These are phyloP conservation scores for Heliothis virescens DNA, from an alignment of 1,140 invertebrate genomes.

Conservation along the genomic window DNA sequence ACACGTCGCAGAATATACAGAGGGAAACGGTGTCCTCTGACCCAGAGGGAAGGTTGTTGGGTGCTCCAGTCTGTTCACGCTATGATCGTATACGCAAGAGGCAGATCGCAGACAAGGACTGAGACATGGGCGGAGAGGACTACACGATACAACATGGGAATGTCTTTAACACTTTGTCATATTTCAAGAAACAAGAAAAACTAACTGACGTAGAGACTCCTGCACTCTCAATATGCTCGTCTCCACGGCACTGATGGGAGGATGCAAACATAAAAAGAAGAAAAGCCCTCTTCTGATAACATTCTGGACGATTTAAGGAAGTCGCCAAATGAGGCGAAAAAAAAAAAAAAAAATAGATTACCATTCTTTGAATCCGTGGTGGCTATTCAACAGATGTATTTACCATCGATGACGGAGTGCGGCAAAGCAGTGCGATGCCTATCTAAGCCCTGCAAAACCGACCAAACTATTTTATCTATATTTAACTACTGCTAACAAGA, in stretches of 20 bases:
- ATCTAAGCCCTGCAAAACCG: neutral
- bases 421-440: conserved; percentile 27
- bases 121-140: neutral
- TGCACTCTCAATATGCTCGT: neutral
- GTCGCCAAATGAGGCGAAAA: conserved; percentile 11
- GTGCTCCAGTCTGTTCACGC: conserved; percentile 32
- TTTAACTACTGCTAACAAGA: conserved; percentile 25
- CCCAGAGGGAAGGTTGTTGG: conserved; percentile 20
- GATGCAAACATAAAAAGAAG: neutral
- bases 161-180: neutral
- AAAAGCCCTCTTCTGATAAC: neutral
- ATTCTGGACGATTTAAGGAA: conserved; percentile 30
- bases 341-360: too few species aligned
- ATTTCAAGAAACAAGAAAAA: conserved; percentile 41
- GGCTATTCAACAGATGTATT: conserved; percentile 20
- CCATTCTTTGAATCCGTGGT: neutral
- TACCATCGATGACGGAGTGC: conserved; percentile 22
- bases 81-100: conserved; percentile 28
- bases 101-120: conserved; percentile 8
- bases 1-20: neutral
- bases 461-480: conserved; percentile 16
- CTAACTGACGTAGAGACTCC: conserved; percentile 11
- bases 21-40: neutral
- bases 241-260: conserved; percentile 29
- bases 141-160: conserved; percentile 33